phyloP scores from a whole-genome alignment of 2,888 invertebrate species.

The Thecophora atra region DNA sequence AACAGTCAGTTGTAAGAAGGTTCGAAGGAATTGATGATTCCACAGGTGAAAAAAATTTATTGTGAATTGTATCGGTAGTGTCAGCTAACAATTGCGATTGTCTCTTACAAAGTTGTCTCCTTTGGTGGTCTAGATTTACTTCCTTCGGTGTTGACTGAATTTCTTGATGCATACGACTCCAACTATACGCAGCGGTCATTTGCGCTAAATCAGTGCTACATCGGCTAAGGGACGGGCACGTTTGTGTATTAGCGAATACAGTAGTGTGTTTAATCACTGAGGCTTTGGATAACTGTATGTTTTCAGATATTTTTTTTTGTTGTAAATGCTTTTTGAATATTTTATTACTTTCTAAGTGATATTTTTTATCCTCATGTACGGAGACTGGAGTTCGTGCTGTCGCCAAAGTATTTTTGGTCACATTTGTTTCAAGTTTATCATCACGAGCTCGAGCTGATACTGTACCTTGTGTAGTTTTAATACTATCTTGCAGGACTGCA shows the following conservation, averaged over 20 bases:
- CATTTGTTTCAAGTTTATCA: neutral
- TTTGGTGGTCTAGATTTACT: slow-evolving; percentile 23
- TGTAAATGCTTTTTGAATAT: neutral
- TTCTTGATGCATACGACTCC: slow-evolving; percentile 16
- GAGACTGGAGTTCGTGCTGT: neutral
- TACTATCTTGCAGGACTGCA: neutral
- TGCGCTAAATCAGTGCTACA: slow-evolving; percentile 57
- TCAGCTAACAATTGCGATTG: slow-evolving; percentile 48
- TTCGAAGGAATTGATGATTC: slow-evolving; percentile 60
- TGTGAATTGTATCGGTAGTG: slow-evolving; percentile 8
- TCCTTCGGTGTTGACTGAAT: slow-evolving; percentile 8
- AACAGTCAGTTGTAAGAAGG: slow-evolving; percentile 61
- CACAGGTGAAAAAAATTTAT: slow-evolving; percentile 30
- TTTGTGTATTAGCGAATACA: slow-evolving; percentile 15
- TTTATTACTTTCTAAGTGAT: neutral
- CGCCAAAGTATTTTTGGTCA: neutral
- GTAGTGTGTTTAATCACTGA: slow-evolving; percentile 49
- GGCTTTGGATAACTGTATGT: slow-evolving; percentile 30
- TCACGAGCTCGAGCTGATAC: neutral
- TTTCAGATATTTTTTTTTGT: slow-evolving; percentile 4
- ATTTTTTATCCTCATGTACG: neutral
- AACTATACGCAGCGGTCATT: slow-evolving; percentile 35
- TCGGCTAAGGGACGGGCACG: slow-evolving; percentile 49
- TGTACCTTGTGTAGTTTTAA: slow-evolving; percentile 30
- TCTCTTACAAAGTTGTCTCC: slow-evolving; percentile 52